phyloP scores from a whole-genome alignment of 2,113 vertebrate genomes.

The Zapus hudsonius region DNA sequence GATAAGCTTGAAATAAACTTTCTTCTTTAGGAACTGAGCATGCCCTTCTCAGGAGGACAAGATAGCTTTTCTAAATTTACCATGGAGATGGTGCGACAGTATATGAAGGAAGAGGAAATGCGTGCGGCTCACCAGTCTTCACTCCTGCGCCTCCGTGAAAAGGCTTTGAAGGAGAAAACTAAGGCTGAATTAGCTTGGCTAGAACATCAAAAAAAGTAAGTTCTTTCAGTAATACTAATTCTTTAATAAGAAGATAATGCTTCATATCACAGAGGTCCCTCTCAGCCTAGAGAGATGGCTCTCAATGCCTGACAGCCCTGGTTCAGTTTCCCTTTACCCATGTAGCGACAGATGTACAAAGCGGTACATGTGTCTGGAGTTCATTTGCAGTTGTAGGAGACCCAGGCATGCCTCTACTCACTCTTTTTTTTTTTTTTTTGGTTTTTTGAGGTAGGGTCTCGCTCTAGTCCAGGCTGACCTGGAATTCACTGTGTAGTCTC shows the following conservation, averaged over 20 bases:
- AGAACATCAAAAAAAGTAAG: conserved; percentile 95
- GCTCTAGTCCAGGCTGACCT: no score
- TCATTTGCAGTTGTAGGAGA: no score
- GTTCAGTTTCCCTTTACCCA: no score
- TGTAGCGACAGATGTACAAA: no score
- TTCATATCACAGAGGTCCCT: conserved; percentile 26
- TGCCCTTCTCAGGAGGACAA: conserved; percentile 94
- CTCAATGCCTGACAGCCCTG: no score
- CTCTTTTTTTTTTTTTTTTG: no score
- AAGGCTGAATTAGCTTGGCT: conserved; percentile 96
- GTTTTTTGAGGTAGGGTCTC: no score
- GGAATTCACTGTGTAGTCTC: no score
- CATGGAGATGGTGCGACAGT: conserved; percentile 98
- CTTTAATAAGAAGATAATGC: conserved; percentile 11
- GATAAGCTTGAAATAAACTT: conserved; percentile 53
- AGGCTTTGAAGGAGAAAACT: conserved; percentile 97
- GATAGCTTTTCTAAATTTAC: conserved; percentile 98
- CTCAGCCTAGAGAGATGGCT: background rate
- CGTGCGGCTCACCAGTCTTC: conserved; percentile 96
- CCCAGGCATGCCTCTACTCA: no score
- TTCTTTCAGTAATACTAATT: conserved; percentile 17
- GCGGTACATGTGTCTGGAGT: no score
- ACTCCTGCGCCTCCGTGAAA: conserved; percentile 94
- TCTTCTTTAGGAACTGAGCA: conserved; percentile 87
- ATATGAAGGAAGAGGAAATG: conserved; percentile 98